Conservation (phyloP, 35 echinoderm and acorn worm species). For the Nesometra sesokonis region DNA sequence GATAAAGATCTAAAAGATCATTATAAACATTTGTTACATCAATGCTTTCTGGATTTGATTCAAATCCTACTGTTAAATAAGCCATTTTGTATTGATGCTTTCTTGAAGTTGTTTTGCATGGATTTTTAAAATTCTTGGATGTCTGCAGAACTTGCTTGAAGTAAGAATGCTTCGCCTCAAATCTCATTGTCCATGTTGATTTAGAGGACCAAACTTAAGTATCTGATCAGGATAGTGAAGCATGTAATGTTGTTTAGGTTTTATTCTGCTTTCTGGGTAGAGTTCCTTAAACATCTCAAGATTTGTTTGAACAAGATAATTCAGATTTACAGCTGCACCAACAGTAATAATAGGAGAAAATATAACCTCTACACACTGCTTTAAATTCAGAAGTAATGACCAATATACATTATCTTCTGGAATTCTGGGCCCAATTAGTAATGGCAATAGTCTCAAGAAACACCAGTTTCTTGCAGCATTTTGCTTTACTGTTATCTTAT, state of each 20-base stretch:
- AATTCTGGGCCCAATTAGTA: slow-evolving; percentile 11
- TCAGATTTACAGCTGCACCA: neutral
- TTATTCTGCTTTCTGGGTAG: slow-evolving; percentile 3
- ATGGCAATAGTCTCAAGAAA: neutral
- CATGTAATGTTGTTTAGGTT: slow-evolving; percentile 23
- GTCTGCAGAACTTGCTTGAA: neutral
- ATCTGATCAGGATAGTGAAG: slow-evolving; percentile 30
- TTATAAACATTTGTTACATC: neutral
- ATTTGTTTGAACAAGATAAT: slow-evolving; percentile 6
- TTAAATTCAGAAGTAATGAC: slow-evolving; percentile 11
- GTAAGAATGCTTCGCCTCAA: slow-evolving; percentile 14
- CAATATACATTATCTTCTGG: slow-evolving; percentile 4
- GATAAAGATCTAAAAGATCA: neutral
- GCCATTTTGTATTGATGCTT: slow-evolving; percentile 19
- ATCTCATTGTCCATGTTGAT: slow-evolving; percentile 17
- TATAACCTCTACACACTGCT: slow-evolving; percentile 13
- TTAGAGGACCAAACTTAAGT: slow-evolving; percentile 18
- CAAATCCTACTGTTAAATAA: neutral
- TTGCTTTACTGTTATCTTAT: slow-evolving; percentile 9
- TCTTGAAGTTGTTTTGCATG: slow-evolving; percentile 2
- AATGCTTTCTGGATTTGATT: neutral
- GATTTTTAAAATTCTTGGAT: slow-evolving; percentile 15
- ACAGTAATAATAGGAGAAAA: neutral
- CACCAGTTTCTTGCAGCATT: slow-evolving; percentile 27
- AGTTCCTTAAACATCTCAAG: slow-evolving; percentile 13